Conservation (phyloP, 35 echinoderm and acorn worm genomes). For the Acanthaster planci region DNA sequence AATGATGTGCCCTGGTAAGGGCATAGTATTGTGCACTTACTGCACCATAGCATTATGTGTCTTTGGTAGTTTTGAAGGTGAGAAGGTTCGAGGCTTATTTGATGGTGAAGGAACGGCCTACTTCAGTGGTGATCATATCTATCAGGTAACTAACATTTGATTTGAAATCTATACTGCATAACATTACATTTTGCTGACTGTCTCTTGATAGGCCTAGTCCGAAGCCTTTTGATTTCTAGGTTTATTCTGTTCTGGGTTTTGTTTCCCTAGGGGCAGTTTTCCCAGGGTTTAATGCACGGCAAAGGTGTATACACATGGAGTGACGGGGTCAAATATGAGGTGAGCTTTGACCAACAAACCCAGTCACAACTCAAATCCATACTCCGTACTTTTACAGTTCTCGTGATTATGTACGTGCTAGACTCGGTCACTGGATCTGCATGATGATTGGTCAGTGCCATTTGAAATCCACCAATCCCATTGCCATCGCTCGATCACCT, state of each 20-base stretch:
- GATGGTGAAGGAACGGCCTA: constrained; percentile 89
- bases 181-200: too few relatives aligned
- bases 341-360: constrained; percentile 3
- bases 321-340: constrained; percentile 94
- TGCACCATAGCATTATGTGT: too few relatives aligned
- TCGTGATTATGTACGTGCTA: too few relatives aligned
- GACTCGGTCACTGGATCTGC: too few relatives aligned
- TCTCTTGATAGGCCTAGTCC: too few relatives aligned
- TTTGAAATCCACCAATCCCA: too few relatives aligned
- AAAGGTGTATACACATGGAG: constrained; percentile 85
- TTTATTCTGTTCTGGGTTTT: not conserved
- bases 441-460: too few relatives aligned
- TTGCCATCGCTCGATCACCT: too few relatives aligned
- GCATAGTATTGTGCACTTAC: too few relatives aligned
- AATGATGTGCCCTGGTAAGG: too few relatives aligned
- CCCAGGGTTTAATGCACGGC: constrained; percentile 94
- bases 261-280: constrained; percentile 84
- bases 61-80: constrained; percentile 91
- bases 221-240: too few relatives aligned
- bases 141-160: constrained; percentile 59
- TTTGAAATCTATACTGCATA: too few relatives aligned
- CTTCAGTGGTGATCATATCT: constrained; percentile 91
- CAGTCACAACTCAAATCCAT: not conserved
- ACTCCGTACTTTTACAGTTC: not conserved
- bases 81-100: constrained; percentile 82